These are phyloP conservation scores for Lepus townsendii DNA, from an alignment of 2,797 vertebrate genomes.

Conservation along the genomic window DNA sequence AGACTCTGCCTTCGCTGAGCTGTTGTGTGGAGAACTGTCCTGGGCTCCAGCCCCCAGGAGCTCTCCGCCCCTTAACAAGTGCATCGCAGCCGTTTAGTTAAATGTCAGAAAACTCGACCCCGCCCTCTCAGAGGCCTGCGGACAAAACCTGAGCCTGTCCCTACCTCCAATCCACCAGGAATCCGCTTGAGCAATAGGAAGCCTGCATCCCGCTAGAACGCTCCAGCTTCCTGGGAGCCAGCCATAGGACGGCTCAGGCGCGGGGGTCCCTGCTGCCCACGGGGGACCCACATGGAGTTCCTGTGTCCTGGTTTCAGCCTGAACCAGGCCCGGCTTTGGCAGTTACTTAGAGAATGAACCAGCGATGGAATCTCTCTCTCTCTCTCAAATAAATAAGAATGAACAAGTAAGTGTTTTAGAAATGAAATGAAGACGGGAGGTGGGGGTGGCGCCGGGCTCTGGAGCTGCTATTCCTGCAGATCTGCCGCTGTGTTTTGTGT, in stretches of 20 bases:
- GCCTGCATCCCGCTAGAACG: too few species aligned
- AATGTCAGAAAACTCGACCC: background rate
- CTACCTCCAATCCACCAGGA: background rate
- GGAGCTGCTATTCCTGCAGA: background rate
- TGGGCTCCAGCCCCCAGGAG: background rate
- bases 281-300: too few species aligned
- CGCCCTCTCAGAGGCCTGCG: fast-evolving
- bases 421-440: background rate
- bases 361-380: too few species aligned
- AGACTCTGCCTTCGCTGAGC: fast-evolving
- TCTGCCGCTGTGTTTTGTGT: background rate
- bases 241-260: too few species aligned
- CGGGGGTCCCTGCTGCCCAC: too few species aligned
- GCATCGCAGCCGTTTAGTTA: background rate
- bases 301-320: too few species aligned
- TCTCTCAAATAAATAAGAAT: too few species aligned
- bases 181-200: background rate
- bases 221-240: too few species aligned
- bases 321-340: too few species aligned
- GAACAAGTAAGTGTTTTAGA: background rate
- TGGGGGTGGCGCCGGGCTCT: fast-evolving
- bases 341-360: too few species aligned
- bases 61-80: too few species aligned
- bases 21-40: background rate
- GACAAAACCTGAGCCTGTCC: background rate